Percentiles rank a stretch among this genome's conserved stretches.
These are phyloP conservation scores for Dipodomys merriami DNA, from an alignment of 2,113 vertebrate species.

Conservation along the genomic window DNA sequence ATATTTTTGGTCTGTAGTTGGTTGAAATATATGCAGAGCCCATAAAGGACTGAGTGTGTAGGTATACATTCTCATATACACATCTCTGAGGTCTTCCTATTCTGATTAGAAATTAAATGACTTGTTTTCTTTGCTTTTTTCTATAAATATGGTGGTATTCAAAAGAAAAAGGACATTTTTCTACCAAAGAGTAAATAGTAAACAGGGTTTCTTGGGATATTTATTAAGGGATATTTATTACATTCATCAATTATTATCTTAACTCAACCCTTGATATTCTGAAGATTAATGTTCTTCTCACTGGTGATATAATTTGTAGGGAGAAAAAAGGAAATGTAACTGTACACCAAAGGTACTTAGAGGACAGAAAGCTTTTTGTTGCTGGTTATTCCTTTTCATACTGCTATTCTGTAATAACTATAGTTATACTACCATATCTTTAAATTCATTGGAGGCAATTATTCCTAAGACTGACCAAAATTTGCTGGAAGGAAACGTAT, in stretches of 20 bases:
- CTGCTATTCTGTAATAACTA: neutral
- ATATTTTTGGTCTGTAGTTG: neutral
- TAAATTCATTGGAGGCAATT: conserved; percentile 2
- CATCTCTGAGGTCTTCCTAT: neutral
- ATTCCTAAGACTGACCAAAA: neutral
- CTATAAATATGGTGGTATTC: neutral
- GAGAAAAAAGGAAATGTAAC: neutral
- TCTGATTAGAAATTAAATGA: conserved; percentile 39
- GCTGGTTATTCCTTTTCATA: neutral
- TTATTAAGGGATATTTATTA: neutral
- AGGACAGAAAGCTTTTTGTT: neutral
- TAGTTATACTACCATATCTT: neutral
- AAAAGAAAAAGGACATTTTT: conserved; percentile 1
- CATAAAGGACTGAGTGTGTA: neutral
- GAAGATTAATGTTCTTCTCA: neutral
- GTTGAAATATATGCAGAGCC: neutral
- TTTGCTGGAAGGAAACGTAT: neutral
- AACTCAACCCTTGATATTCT: neutral
- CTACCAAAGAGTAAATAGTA: neutral
- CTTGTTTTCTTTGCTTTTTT: neutral
- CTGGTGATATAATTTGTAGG: neutral
- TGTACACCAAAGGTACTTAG: neutral
- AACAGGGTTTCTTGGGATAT: neutral
- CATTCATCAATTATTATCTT: neutral
- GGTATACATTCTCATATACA: neutral